Percentiles rank a stretch among this genome's conserved stretches.
Conservation (phyloP, 2,113 vertebrate genomes). For the Heliornis fulica region DNA sequence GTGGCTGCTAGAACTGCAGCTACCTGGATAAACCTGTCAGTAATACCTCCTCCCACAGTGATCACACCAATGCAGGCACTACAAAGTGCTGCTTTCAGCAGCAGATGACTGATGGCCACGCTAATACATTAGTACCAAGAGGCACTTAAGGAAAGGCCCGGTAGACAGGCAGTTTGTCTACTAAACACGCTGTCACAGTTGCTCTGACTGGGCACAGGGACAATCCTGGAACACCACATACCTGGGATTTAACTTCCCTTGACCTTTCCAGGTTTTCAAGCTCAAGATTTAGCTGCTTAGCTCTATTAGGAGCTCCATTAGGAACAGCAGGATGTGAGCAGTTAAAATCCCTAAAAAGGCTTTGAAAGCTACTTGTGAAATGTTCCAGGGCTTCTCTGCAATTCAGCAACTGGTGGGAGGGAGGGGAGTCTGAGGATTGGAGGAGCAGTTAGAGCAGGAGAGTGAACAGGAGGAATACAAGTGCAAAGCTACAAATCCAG, state of each 20-base stretch:
- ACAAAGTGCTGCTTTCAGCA: accelerated
- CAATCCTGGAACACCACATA: neutral
- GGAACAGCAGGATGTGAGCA: neutral
- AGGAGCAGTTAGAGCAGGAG: neutral
- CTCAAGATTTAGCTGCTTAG: conserved; percentile 7
- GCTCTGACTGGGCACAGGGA: neutral
- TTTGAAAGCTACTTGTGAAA: neutral
- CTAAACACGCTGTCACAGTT: neutral
- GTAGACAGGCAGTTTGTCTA: neutral
- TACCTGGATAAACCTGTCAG: neutral
- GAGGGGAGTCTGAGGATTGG: neutral
- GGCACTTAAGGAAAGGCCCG: neutral
- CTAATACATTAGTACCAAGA: neutral
- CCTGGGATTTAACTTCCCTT: neutral
- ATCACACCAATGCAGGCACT: too few species aligned
- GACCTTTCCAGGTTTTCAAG: neutral
- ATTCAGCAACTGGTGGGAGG: neutral
- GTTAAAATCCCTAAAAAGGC: neutral
- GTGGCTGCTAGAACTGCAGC: accelerated
- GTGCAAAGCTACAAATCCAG: neutral
- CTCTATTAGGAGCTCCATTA: neutral
- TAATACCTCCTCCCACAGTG: neutral
- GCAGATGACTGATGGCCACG: neutral
- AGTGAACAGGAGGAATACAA: neutral
- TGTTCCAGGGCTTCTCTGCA: neutral